Evolutionary conservation across 1,140 invertebrate genomes (phyloP), one percentile per base, ranked within the genome.

Genomic region (Bicyclus anynana): DNA sequence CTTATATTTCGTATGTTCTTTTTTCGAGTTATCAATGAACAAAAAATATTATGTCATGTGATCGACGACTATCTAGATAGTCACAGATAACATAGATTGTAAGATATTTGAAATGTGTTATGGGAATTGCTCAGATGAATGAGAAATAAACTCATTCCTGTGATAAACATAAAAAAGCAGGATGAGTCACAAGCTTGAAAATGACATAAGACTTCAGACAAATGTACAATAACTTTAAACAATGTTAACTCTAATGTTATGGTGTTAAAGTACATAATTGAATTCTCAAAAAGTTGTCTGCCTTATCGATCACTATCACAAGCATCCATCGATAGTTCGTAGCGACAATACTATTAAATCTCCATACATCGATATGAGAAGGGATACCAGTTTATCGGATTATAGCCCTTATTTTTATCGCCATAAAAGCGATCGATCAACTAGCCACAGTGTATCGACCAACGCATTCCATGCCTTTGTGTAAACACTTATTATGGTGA

Each of bases 391-490:
- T 53, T 59, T 37, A 60, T 56, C 23, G 51, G 16, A 60, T 35
- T 54, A n/a, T 60, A 44, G 37, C 38, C 52, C 33, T 14, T 60
- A 53, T 54, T 16, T 50, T 42, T 51, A 54, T 44, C 5, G n/a
- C 2, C 2, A 9, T 27, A 54, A 46, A 37, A 44, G 29, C 35
- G 42, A 49, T 50, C 26, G 44, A 37, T 49, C 37, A 12, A 51
- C 12, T 14, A 33, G 33, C 5, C 14, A n/a, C 26, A 18, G 13
- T 53, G 49, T 50, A 62, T 51, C 37, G 58, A 49, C 58, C 67
- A 67, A 72, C 75, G 76, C 79, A 87, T 87, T 81, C 84, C 77
- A 66, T 54, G 56, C 73, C 77, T 83, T 86, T 84, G 80, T 82
- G 71, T 84, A 77, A 72, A 67, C 50, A 67, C 64, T 62, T 62